Base-by-base conservation (phyloP, 2,113 vertebrate species). In the Coturnix japonica region DNA sequence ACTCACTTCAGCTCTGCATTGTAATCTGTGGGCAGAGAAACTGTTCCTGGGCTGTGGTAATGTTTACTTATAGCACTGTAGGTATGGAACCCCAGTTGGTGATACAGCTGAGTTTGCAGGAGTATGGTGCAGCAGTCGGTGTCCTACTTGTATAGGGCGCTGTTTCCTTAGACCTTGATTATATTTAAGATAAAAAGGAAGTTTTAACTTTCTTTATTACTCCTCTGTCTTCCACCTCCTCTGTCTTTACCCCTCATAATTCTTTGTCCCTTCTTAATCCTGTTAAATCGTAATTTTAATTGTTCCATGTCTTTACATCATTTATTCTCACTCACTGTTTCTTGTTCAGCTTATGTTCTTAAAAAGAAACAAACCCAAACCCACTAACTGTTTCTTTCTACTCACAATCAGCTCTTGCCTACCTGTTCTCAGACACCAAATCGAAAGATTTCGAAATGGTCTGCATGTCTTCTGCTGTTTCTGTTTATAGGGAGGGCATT, bases 181-280 rank as follows among this genome's bases (percentile, higher is more conserved):
- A 78, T 26, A 47, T 17, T 77, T 86, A 57, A n/a, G 63, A n/a
- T 47, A 0, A 31, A 66, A 49, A 78, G 35, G 22, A 69, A 41
- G 10, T 70, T 87, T 85, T 73, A 69, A 47, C 41, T 75, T 46
- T 82, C 17, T 35, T 76, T 51, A 15, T 75, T 28, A 11, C 8
- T 35, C 13, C 2, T 2, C 2, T 22, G 39, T 51, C 39, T 9
- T 13, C 5, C 13, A 47, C 6, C 1, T 23, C 47, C 23, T 22
- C 47, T 49, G 23, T 5, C 49, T 59, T 73, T 64, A 30, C 0
- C 1, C 11, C 1, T 81, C 31, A n/a, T 85, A 19, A 13, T 49
- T 81, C 63, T 83, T 4, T 2, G 17, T 71, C 31, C 3, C 5
- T 2, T 2, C 47, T 30, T 67, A 33, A 39, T 28, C 44, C 16